Evolutionary conservation across 2,113 vertebrate species (phyloP), one percentile per base, ranked within the genome.

Genomic region (Emydura subglobosa): DNA sequence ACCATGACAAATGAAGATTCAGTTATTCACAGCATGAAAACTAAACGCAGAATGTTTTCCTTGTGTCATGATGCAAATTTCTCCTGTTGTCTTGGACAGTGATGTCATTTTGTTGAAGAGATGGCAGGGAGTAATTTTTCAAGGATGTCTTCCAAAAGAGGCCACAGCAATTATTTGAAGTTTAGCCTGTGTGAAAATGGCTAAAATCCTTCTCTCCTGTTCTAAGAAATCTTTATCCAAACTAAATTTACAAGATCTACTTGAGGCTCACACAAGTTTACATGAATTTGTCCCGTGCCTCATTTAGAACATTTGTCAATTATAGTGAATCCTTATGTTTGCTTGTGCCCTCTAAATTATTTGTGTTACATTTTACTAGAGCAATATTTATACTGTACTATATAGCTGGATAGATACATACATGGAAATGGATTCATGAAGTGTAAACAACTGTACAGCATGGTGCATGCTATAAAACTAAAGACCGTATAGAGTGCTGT

Each of bases 401-500:
- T 78, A 10, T 82, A 86, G 16, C 12, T 44, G 27, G 22, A 16
- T 90, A n/a, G 80, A 93, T 50, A 59, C 9, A 6, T 3, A 27
- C 55, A 7, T 7, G 82, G 31, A 92, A 87, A 68, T 5, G 0
- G 0, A 59, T 57, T 88, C 1, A 44, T 7, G 10, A 79, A 44
- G 8, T 88, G 8, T 83, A 78, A 96, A 86, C 31, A 93, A 85
- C 6, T 79, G 47, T 80, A 80, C 17, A 4, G 11, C 11, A 42
- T 34, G 17, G 4, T 86, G 27, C 80, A 47, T 83, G 17, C 34
- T 90, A 24, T 90, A 88, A 86, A 92, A 96, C 42, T 90, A 27
- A 86, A 79, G 53, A 79, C 3, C 4, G 10, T 79, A 81, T 91
- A 81, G 91, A 88, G 31, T 95, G 92, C 78, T 94, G 76, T 90